Percentiles rank a stretch among this genome's conserved stretches.
Conservation (phyloP, 2,113 vertebrate genomes). For the Machaerirhynchus nigripectus region DNA sequence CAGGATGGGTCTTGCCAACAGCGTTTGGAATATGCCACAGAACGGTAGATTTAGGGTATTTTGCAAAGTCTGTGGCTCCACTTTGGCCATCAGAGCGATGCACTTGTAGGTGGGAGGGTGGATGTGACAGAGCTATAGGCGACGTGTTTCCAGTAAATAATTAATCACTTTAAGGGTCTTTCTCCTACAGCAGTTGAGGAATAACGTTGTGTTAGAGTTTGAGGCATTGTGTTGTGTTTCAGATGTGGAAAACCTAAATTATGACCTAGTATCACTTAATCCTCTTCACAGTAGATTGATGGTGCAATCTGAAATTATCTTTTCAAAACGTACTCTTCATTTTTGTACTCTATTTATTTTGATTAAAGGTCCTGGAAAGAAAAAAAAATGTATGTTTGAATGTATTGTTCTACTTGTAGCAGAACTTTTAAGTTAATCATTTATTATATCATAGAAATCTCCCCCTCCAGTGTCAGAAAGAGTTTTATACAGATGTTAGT, state of each 20-base stretch:
- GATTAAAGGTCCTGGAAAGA: slow-evolving; percentile 65
- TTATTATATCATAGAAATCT: slow-evolving; percentile 62
- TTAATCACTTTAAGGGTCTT: slow-evolving; percentile 33
- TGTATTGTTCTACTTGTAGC: slow-evolving; percentile 77
- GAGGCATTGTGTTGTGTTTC: slow-evolving; percentile 61
- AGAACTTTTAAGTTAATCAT: slow-evolving; percentile 71
- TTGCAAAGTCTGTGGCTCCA: not conserved
- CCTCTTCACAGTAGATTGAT: slow-evolving; percentile 68
- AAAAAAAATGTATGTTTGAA: slow-evolving; percentile 67
- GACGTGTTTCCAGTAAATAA: not conserved
- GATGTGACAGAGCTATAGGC: slow-evolving; percentile 19
- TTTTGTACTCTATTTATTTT: slow-evolving; percentile 79
- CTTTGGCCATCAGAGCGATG: not conserved
- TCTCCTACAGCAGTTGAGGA: slow-evolving; percentile 49
- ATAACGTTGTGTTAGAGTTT: slow-evolving; percentile 11
- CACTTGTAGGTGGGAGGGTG: slow-evolving; percentile 7
- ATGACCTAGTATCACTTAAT: slow-evolving; percentile 49
- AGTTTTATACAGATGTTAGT: slow-evolving; percentile 68
- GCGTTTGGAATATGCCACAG: not conserved
- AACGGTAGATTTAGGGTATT: not conserved
- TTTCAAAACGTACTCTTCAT: slow-evolving; percentile 61
- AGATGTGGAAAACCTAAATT: slow-evolving; percentile 45
- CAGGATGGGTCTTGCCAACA: not conserved
- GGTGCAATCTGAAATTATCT: slow-evolving; percentile 73
- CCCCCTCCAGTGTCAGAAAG: slow-evolving; percentile 54